Evolutionary conservation across 2,888 invertebrate species (phyloP).

Genomic region (Deroplatys truncata): DNA sequence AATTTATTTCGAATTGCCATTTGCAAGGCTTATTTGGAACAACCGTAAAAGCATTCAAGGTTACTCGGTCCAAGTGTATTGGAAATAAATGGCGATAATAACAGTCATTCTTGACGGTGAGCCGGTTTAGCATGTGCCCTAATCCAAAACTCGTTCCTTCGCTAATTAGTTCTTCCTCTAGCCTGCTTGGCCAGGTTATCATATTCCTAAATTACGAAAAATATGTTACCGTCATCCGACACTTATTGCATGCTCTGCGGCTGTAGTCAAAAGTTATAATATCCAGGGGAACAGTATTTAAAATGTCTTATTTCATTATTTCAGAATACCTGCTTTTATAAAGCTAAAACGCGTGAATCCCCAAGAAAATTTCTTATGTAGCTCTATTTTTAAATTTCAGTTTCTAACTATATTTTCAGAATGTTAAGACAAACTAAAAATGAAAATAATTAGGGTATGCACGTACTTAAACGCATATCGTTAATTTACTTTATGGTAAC

Average conservation of each 20-base stretch:
- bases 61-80: not conserved
- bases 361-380: too few relatives aligned
- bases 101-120: not conserved
- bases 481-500: too few relatives aligned
- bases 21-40: not conserved
- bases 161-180: not conserved
- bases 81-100: not conserved
- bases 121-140: not conserved
- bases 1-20: not conserved
- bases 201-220: not conserved
- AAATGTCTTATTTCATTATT: too few relatives aligned
- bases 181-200: not conserved
- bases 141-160: not conserved
- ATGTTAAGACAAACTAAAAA: too few relatives aligned
- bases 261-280: too few relatives aligned
- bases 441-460: too few relatives aligned
- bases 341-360: too few relatives aligned
- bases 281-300: too few relatives aligned
- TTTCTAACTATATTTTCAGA: too few relatives aligned
- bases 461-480: too few relatives aligned
- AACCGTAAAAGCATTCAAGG: not conserved
- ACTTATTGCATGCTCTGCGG: not conserved
- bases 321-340: too few relatives aligned
- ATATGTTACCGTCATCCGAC: not conserved
- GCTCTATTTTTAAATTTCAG: too few relatives aligned